phyloP scores from a whole-genome alignment of 2,888 invertebrate genomes.

The Leptinotarsa peninsularis region DNA sequence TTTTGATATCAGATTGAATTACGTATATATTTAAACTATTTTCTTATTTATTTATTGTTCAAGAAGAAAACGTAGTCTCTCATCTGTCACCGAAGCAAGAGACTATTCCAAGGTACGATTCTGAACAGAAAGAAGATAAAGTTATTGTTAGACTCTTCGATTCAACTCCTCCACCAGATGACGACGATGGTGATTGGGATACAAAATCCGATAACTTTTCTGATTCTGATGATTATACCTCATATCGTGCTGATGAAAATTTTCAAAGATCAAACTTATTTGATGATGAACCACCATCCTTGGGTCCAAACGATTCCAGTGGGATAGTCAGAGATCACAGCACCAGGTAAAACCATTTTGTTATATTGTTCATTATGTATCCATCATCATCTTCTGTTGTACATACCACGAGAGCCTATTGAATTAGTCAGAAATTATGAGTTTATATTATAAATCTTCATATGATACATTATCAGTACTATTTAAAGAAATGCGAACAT shows the following conservation, averaged over 20 bases:
- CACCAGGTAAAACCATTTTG: conserved; percentile 42
- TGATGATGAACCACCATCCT: conserved; percentile 59
- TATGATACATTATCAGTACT: no score
- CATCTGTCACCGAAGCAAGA: neutral
- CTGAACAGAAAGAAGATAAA: conserved; percentile 17
- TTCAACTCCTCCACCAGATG: conserved; percentile 33
- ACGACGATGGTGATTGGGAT: conserved; percentile 55
- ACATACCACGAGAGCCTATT: no score
- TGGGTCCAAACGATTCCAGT: conserved; percentile 54
- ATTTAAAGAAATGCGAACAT: no score
- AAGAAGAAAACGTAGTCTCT: neutral
- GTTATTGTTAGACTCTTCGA: conserved; percentile 30
- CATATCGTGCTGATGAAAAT: conserved; percentile 35
- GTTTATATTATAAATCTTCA: no score
- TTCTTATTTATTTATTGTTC: neutral
- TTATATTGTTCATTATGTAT: neutral
- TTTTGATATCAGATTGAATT: neutral
- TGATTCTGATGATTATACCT: conserved; percentile 49
- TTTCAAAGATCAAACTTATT: conserved; percentile 50
- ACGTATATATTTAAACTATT: no score
- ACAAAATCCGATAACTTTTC: conserved; percentile 57
- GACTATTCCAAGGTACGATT: no score
- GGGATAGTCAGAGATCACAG: conserved; percentile 54
- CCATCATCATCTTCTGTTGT: no score
- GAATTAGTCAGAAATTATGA: no score